Conservation (phyloP, 2,888 invertebrate genomes). For the Eurois occulta region DNA sequence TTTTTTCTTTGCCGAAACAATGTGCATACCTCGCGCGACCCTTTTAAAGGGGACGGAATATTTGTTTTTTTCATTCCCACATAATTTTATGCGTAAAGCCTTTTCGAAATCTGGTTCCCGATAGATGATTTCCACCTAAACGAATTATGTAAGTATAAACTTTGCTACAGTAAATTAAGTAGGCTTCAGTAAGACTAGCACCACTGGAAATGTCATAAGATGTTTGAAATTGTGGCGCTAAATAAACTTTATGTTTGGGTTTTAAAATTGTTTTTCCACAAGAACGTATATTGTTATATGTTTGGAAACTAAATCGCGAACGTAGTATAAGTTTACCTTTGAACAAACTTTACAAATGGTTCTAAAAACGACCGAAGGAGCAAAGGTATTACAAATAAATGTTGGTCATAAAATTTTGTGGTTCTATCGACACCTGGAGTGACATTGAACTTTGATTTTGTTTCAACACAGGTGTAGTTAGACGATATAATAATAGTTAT, state of each 20-base stretch:
- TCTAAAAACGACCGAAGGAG: constrained; percentile 32
- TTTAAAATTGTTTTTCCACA: background rate
- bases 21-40: constrained; percentile 80
- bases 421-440: constrained; percentile 44
- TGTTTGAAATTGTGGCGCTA: background rate
- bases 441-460: constrained; percentile 55
- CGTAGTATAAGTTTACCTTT: constrained; percentile 12
- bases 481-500: constrained; percentile 12
- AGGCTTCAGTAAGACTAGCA: background rate
- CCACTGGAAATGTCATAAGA: background rate
- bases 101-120: background rate
- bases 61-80: constrained; percentile 70
- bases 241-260: background rate
- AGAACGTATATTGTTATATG: background rate
- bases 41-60: constrained; percentile 76
- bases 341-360: constrained; percentile 53
- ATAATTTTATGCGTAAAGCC: constrained; percentile 51
- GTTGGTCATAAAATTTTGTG: constrained; percentile 56
- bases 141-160: background rate
- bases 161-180: background rate
- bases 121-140: background rate
- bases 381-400: constrained; percentile 47
- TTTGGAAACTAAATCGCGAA: background rate
- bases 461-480: constrained; percentile 16
- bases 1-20: constrained; percentile 72